These are phyloP conservation scores for Catocala sponsa DNA, from an alignment of 2,888 invertebrate genomes.

Conservation along the genomic window DNA sequence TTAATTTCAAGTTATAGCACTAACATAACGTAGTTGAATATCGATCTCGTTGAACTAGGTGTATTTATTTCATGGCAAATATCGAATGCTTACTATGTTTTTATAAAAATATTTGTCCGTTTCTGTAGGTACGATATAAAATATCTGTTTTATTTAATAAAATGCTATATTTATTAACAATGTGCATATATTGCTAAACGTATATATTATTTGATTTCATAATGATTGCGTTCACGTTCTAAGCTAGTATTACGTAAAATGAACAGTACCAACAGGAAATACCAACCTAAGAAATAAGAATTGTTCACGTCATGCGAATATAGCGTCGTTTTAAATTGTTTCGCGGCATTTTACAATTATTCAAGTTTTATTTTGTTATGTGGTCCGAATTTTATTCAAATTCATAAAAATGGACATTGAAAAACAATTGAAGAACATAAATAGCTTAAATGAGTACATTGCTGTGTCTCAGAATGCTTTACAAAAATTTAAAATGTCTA, in stretches of 20 bases:
- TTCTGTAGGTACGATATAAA: too few species aligned
- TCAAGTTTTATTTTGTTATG: constrained; percentile 22
- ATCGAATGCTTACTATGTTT: too few species aligned
- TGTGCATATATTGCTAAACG: too few species aligned
- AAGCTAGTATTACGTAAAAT: too few species aligned
- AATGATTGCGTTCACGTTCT: too few species aligned
- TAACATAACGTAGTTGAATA: background rate
- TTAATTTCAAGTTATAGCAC: background rate
- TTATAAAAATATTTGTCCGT: too few species aligned
- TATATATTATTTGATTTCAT: too few species aligned
- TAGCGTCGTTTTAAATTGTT: constrained; percentile 53
- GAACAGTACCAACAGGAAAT: constrained; percentile 23
- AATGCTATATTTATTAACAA: too few species aligned
- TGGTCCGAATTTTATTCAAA: constrained; percentile 10
- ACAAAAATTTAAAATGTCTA: constrained; percentile 51
- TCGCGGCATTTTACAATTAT: constrained; percentile 47
- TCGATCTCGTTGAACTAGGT: background rate
- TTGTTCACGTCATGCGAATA: constrained; percentile 22
- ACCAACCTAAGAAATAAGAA: constrained; percentile 24
- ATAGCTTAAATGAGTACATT: constrained; percentile 66
- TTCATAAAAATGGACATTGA: constrained; percentile 65
- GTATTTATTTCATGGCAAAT: too few species aligned
- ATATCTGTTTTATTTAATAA: too few species aligned
- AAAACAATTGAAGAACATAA: constrained; percentile 61
- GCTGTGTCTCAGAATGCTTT: constrained; percentile 59